Conservation (phyloP, 2,888 invertebrate species). For the Drosophila flavopinicola region DNA sequence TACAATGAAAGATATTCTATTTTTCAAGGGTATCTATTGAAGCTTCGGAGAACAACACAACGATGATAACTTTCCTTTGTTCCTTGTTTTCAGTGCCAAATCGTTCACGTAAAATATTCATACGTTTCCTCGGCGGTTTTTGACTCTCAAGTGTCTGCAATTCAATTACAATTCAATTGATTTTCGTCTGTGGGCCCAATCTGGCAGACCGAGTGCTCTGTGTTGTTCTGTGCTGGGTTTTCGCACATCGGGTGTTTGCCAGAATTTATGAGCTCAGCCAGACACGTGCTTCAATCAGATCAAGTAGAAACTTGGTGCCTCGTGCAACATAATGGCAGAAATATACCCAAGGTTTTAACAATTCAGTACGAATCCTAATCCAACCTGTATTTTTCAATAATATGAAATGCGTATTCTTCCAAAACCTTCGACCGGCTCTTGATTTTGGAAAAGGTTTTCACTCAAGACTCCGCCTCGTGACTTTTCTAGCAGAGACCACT, state of each 20-base stretch:
- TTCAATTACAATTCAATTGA: slow-evolving; percentile 78
- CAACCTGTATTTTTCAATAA: neutral
- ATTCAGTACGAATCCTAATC: neutral
- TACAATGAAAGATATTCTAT: neutral
- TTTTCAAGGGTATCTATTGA: slow-evolving; percentile 27
- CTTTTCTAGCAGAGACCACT: slow-evolving; percentile 6
- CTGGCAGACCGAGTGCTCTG: slow-evolving; percentile 19
- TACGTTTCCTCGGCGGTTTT: slow-evolving; percentile 71
- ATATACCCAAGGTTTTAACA: neutral
- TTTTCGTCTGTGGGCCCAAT: slow-evolving; percentile 65
- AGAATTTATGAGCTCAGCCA: slow-evolving; percentile 41
- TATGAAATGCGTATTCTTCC: no score
- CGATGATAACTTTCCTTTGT: slow-evolving; percentile 28
- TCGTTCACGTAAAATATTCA: slow-evolving; percentile 78
- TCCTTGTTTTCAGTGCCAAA: slow-evolving; percentile 52
- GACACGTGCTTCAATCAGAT: slow-evolving; percentile 42
- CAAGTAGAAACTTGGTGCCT: slow-evolving; percentile 4
- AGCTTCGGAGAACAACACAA: slow-evolving; percentile 11
- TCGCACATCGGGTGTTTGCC: slow-evolving; percentile 3
- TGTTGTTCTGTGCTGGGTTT: slow-evolving; percentile 10
- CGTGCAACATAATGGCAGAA: slow-evolving; percentile 2
- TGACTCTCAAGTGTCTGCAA: slow-evolving; percentile 71
- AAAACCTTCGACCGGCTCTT: neutral
- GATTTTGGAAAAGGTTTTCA: neutral
- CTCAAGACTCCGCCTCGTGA: neutral